Base-by-base conservation (phyloP, 2,797 vertebrate species). In the Anas flavirostris region DNA sequence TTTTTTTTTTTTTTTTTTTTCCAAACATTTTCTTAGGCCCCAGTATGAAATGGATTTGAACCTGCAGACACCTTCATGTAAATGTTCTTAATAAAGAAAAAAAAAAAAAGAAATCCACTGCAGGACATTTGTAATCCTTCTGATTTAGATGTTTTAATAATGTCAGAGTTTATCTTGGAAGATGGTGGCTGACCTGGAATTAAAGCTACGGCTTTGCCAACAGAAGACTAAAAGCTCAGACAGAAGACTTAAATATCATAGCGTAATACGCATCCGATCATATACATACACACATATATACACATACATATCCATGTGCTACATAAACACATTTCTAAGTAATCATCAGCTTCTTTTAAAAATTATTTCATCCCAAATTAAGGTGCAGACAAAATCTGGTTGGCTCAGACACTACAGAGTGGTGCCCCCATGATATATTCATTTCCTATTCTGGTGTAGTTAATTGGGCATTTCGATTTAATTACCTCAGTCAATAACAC, bases 71-170 rank as follows among this genome's bases (percentile, higher is more conserved):
- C 93, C 82, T 95, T 88, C 53, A 68, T 84, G 91, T 96, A 96
- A 95, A 88, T 89, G 84, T 86, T 95, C 88, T 85, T 94, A 96
- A 95, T 96, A 90, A 92, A 91, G 73, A 26, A 43, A 13, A 18
- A 59, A 35, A 26, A n/a, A 10, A 18, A 59, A 35, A 81, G 82
- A 77, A 91, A 83, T 74, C 76, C 0, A 0, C 48, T 85, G 60
- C 5, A 1, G 80, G 90, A 92, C 87, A 68, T 95, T 87, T 95
- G 83, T 92, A 95, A 96, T 96, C 88, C 85, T 93, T 93, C 82
- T 96, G 90, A 96, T 96, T 95, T 95, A 95, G 83, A 86, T 91
- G 81, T 94, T 96, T 97, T 96, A 97, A 96, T 96, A 96, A 96
- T 66, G 90, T 84, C 86, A 0, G 2, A 88, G 91, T 97, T 96